Evolutionary conservation across 2,888 invertebrate genomes (phyloP), one percentile per base, ranked within the genome.

Genomic region (Ornithoptera priamus): DNA sequence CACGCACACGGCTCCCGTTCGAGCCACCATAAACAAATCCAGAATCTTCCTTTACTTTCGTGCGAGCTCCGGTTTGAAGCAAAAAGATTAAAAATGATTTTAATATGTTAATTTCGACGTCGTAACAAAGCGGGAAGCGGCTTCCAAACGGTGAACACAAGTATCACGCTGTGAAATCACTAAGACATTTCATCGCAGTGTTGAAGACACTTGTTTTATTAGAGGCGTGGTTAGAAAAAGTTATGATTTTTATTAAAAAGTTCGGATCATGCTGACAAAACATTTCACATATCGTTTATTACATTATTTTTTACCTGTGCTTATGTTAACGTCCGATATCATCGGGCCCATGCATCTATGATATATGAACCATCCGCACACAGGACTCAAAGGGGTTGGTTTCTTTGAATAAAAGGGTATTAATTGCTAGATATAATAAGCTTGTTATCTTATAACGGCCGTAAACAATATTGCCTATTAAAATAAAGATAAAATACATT

Each of bases 231-330:
- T 69, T 56, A 76, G 73, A 76, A 84, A 85, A 85, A 83, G 83
- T 80, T 70, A 74, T 80, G 76, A 84, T 86, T 85, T 81, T 82
- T 77, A 81, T 22, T 53, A 78, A 77, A 77, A 74, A 79, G 77
- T 80, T 84, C 85, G 83, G 80, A 84, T 92, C 92, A 92, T 88
- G 92, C 92, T 92, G 92, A 92, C 91, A 91, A 82, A 77, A 84
- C 90, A 83, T 90, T 86, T 89, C 81, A 88, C 86, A 86, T 86
- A 85, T 87, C 89, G 84, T 91, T 90, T 87, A 86, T 90, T 86
- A 90, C 83, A 81, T 82, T 87, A 81, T 84, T 85, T 87, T 87
- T 86, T 81, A 85, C 80, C 76, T 79, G 71, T 78, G 78, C 79
- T 77, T 72, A 76, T 84, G 81, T 84, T 82, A 80, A 77, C 77